Percentiles rank a stretch among this genome's conserved stretches.
Conservation (phyloP, 2,797 vertebrate genomes). For the Danio kyathit region DNA sequence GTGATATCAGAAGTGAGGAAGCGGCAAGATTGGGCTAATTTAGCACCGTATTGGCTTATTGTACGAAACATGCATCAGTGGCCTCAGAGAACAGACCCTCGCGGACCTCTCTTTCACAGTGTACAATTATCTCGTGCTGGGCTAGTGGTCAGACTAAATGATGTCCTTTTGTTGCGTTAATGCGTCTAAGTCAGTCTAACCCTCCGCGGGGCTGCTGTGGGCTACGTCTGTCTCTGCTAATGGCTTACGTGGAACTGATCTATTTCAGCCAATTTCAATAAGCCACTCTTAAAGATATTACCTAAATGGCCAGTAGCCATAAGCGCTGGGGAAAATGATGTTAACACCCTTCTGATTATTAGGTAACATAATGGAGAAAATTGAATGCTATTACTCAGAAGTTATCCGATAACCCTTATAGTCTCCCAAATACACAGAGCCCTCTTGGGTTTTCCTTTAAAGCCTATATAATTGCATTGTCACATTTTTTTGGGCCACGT, state of each 20-base stretch:
- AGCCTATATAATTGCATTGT: constrained; percentile 27
- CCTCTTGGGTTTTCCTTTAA: background rate
- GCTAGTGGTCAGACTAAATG: constrained; percentile 33
- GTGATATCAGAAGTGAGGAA: constrained; percentile 1
- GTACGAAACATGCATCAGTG: constrained; percentile 15
- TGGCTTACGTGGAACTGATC: constrained; percentile 16
- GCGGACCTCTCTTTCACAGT: constrained; percentile 7
- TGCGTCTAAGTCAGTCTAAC: constrained; percentile 24
- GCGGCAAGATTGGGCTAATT: constrained; percentile 29
- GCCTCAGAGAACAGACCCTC: constrained; percentile 7
- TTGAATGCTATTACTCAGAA: constrained; percentile 39
- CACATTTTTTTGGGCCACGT: background rate
- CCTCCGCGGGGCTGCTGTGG: constrained; percentile 18
- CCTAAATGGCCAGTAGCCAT: constrained; percentile 14
- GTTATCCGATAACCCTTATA: constrained; percentile 1
- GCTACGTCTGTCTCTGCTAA: constrained; percentile 14
- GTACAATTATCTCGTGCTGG: constrained; percentile 29
- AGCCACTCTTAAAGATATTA: constrained; percentile 13
- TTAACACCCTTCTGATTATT: constrained; percentile 16
- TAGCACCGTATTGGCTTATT: constrained; percentile 40
- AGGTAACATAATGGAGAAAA: constrained; percentile 23
- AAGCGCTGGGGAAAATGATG: constrained; percentile 33
- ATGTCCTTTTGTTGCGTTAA: constrained; percentile 38
- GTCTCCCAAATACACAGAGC: background rate
- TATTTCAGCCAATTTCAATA: constrained; percentile 45